A percentile compares a stretch with the other conserved stretches of the same genome.
Evolutionary conservation across 1,140 invertebrate genomes (phyloP).

Genomic region (Drosophila simulans): DNA sequence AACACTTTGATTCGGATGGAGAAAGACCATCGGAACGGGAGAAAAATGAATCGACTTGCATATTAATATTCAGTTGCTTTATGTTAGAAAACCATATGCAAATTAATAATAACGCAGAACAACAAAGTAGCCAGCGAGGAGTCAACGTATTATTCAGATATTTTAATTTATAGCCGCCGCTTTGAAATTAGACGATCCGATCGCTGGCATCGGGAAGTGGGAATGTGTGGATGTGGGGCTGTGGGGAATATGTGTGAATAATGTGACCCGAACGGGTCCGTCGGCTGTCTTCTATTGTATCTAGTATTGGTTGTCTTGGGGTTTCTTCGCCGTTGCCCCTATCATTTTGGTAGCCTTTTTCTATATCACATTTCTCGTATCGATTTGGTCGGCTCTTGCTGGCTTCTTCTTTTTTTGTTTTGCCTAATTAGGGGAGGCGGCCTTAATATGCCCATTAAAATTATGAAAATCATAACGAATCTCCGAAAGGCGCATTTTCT

Average conservation of each 20-base stretch:
- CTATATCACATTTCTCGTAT: conserved; percentile 10
- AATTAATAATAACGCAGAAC: conserved; percentile 64
- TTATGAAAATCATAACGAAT: conserved; percentile 73
- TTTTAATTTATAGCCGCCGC: conserved; percentile 79
- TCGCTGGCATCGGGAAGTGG: not conserved
- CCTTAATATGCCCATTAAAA: conserved; percentile 79
- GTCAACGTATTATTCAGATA: conserved; percentile 61
- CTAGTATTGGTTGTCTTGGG: conserved; percentile 34
- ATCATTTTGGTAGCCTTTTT: conserved; percentile 16
- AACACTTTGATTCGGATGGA: conserved; percentile 9
- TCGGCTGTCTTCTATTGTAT: conserved; percentile 43
- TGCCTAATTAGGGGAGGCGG: conserved; percentile 76
- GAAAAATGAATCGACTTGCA: conserved; percentile 67
- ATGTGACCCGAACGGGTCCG: conserved; percentile 71
- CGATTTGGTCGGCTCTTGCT: not conserved
- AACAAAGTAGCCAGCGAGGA: conserved; percentile 36
- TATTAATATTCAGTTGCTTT: conserved; percentile 60
- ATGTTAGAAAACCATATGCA: conserved; percentile 55
- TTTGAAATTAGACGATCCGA: conserved; percentile 72
- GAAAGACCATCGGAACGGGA: conserved; percentile 11
- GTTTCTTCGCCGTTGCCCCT: conserved; percentile 24
- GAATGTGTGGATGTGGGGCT: not conserved
- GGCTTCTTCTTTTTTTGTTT: conserved; percentile 44
- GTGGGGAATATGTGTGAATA: conserved; percentile 69
- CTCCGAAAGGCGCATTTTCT: conserved; percentile 31